Base-by-base conservation (phyloP, 2,113 vertebrate genomes). In the Cygnus buccinator region DNA sequence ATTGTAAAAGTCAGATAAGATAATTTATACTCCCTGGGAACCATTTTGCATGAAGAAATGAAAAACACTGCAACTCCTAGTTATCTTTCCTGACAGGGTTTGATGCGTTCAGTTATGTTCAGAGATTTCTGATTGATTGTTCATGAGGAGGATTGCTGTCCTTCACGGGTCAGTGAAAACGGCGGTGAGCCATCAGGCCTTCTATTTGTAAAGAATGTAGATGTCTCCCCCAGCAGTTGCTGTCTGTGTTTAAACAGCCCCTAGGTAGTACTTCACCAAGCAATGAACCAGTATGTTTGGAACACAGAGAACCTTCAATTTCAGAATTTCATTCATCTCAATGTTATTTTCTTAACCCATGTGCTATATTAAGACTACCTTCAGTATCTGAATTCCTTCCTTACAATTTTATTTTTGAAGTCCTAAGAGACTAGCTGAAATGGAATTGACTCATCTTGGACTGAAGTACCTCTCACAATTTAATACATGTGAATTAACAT, bases 141-240 rank as follows among this genome's bases (percentile, higher is more conserved):
- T 46, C 68, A 19, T 41, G 77, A 90, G 44, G 18, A 80, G 39
- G 80, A 76, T 41, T 71, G 73, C 55, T 87, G 74, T 92, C 93
- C 91, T 96, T 96, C 86, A 87, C 2, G 44, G 86, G 65, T 93
- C 83, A 84, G 39, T 93, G 93, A 54, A 79, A 95, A 61, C 50
- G 87, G 74, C 29, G 8, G 41, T 61, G 70, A 92, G 84, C 59
- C 41, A 67, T 91, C 79, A 59, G 58, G 68, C 52, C 87, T 52
- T 52, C 75, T 90, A 2, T 91, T 82, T 91, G 70, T 75, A 80
- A 66, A 87, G 84, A 89, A 84, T 82, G 61, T 44, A 87, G 67
- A 41, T 59, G 43, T 77, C 28, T 54, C 22, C 22, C 63, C 28
- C 19, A 13, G 23, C 74, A 55, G 71, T 57, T 92, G 66, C 55